phyloP scores from a whole-genome alignment of 2,797 vertebrate genomes.

The Neomorphus geoffroyi region DNA sequence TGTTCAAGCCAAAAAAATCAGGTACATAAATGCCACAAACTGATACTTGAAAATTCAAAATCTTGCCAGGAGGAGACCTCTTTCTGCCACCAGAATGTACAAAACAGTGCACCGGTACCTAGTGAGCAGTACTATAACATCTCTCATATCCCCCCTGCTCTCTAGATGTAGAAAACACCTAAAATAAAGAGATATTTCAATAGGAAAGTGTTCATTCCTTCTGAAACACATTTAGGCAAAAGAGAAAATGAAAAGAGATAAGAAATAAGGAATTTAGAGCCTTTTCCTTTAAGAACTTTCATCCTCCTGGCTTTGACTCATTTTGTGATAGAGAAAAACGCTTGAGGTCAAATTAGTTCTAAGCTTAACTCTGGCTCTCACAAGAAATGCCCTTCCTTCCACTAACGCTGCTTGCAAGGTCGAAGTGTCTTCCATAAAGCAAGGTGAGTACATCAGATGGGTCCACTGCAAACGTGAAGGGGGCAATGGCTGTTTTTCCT shows the following conservation, averaged over 20 bases:
- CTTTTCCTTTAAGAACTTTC: neutral
- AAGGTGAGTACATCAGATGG: neutral
- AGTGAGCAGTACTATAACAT: rapidly evolving
- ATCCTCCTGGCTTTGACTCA: neutral
- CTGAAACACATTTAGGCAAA: neutral
- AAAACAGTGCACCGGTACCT: too few species aligned
- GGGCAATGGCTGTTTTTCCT: neutral
- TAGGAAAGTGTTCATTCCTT: neutral
- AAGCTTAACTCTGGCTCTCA: neutral
- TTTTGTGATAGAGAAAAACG: neutral
- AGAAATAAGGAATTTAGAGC: neutral
- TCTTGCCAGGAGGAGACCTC: neutral
- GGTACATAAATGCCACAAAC: neutral
- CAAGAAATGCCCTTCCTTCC: neutral
- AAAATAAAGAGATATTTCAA: neutral
- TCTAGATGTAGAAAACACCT: neutral
- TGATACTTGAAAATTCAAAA: neutral
- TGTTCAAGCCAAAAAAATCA: rapidly evolving
- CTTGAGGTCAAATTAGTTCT: neutral
- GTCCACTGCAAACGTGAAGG: rapidly evolving
- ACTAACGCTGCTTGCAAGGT: neutral
- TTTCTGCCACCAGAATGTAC: neutral
- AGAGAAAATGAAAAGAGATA: neutral
- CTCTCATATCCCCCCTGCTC: neutral
- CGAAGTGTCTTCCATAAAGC: neutral